Base-by-base conservation (phyloP, 1,140 invertebrate genomes). In the Ostrea edulis region DNA sequence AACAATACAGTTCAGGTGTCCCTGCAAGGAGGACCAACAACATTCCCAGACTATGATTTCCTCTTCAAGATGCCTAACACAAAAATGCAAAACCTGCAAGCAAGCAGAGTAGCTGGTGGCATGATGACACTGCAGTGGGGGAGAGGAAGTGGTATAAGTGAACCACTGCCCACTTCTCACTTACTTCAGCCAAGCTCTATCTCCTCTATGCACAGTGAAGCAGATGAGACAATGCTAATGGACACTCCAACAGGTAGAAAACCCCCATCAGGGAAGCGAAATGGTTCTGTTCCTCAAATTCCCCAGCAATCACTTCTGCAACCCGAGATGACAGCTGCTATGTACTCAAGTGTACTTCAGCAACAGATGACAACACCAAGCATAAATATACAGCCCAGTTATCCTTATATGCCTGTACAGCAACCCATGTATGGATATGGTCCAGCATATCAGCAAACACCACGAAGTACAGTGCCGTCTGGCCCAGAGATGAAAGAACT, bases 31-130 rank as follows among this genome's bases (percentile, higher is more conserved):
- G 94, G 94, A 9, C 91, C 93, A 17, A 81, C 52, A 0, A 88
- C 90, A 0, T 93, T 92, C 53, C 94, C 94, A 22, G 94, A 94
- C 86, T 91, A 93, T 53, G 90, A 92, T 81, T 91, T 95, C 52
- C 89, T 94, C 3, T 95, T 93, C 83, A 93, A 93, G 85, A 82
- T 93, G 8, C 93, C 93, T 20, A 65, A 92, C 25, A 93, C 92
- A 53, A 90, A 89, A n/a, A 94, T 94, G 93, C 93, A 94, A 77
- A 91, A 94, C 77, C 87, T 92, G 51, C 82, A 86, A 8, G 86
- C 86, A 2, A 90, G 90, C 1, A 90, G 92, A 87, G 82, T 89
- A 11, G 93, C 92, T 11, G 92, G 91, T 22, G 94, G 94, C 12
- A 85, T 90, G 9, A 81, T 95, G n/a, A 91, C 87, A 0, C 94